A percentile compares a stretch with the other conserved stretches of the same genome.
phyloP scores from a whole-genome alignment of 2,797 vertebrate genomes.

The Threskiornis aethiopicus region DNA sequence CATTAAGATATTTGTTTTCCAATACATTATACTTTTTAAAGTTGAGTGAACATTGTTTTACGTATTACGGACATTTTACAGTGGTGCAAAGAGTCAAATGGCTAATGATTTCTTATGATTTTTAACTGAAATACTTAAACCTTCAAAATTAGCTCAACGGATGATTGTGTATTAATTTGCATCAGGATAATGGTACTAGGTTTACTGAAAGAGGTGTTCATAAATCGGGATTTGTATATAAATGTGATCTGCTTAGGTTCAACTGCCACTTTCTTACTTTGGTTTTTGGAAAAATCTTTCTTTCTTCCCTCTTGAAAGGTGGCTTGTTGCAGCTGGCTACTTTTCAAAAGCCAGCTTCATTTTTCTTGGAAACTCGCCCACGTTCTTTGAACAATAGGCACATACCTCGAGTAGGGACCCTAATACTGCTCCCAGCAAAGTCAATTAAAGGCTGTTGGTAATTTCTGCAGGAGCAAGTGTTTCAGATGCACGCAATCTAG shows the following conservation, averaged over 20 bases:
- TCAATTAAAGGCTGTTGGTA: constrained; percentile 22
- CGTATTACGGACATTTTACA: neutral
- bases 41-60: neutral
- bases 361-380: constrained; percentile 4
- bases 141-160: neutral
- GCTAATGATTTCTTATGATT: neutral
- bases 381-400: constrained; percentile 9
- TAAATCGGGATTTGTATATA: neutral
- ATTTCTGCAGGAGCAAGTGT: constrained; percentile 16
- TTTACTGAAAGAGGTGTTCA: constrained; percentile 37
- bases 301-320: constrained; percentile 23
- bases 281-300: constrained; percentile 32
- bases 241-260: constrained; percentile 54
- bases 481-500: constrained; percentile 48
- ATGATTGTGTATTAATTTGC: constrained; percentile 3
- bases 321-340: constrained; percentile 47
- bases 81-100: constrained; percentile 27
- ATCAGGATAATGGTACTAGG: constrained; percentile 38
- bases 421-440: constrained; percentile 31
- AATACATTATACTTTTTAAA: constrained; percentile 61
- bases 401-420: constrained; percentile 5
- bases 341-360: constrained; percentile 11
- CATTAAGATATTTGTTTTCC: constrained; percentile 67
- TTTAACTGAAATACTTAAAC: constrained; percentile 1
- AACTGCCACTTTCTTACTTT: constrained; percentile 58